Evolutionary conservation across 2,113 vertebrate genomes (phyloP), one percentile per base, ranked within the genome.

Genomic region (Zapornia atra): DNA sequence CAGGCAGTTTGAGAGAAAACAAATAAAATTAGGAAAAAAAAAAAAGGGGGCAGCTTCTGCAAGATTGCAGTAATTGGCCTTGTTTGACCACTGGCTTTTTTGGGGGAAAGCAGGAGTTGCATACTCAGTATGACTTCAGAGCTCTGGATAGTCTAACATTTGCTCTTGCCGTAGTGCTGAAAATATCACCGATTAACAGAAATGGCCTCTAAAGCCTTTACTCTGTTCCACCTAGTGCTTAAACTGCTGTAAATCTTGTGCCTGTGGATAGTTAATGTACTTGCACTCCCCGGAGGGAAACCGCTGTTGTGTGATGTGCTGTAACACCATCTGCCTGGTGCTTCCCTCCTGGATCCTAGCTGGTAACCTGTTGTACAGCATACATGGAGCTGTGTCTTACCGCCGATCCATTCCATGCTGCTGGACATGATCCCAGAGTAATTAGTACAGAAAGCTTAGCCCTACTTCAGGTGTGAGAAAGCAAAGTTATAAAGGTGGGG

Each of bases 271-370:
- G 0, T 6, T 12, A 11, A 12, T 53, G 40, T 56, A 4, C 18
- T 24, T 50, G 33, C 2, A 1, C 7, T 68, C 26, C 18, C 17
- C 7, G n/a, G 63, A 61, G 57, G 78, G 56, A 64, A 64, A 59
- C 1, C 3, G 34, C 66, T 64, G 50, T 40, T 50, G 22, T 0
- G 2, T 25, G 29, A n/a, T 60, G 36, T 31, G 54, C 81, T 90
- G 50, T 59, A 53, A 81, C 8, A 1, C 5, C 9, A 29, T 53
- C 36, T 0, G 0, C 19, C 26, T 64, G 28, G 22, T 70, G 50
- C 28, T 77, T 73, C 40, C 38, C 15, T 53, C 0, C 31, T 19
- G 5, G 17, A 65, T 90, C 77, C n/a, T 75, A 57, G 44, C n/a
- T 81, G 71, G 15, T 48, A 40, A 48, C 9, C 34, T 60, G 31